A percentile compares a stretch with the other conserved stretches of the same genome.
phyloP scores from a whole-genome alignment of 1,140 invertebrate genomes.

The Euura lappo region DNA sequence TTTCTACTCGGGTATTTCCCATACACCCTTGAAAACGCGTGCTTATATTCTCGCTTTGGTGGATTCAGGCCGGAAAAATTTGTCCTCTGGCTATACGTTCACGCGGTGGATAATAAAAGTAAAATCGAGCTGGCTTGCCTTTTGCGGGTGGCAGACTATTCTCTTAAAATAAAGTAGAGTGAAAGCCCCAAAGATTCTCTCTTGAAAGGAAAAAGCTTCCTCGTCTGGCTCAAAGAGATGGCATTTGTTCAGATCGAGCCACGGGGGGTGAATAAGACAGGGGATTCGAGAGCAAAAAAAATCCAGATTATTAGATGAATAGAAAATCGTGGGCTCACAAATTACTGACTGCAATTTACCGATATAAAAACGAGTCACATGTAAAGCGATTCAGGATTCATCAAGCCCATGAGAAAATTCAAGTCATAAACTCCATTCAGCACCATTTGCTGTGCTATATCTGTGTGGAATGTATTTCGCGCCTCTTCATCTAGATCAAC shows the following conservation, averaged over 20 bases:
- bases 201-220: not conserved
- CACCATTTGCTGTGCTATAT: too few relatives aligned
- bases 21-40: too few relatives aligned
- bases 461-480: too few relatives aligned
- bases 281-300: not conserved
- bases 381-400: not conserved
- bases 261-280: not conserved
- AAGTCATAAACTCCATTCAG: too few relatives aligned
- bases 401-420: not conserved
- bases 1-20: too few relatives aligned
- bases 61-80: too few relatives aligned
- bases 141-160: not conserved
- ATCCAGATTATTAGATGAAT: not conserved
- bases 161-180: conserved; percentile 4
- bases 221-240: not conserved
- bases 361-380: not conserved
- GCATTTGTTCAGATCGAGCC: not conserved
- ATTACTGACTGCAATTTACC: not conserved
- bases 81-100: not conserved
- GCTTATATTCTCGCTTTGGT: too few relatives aligned
- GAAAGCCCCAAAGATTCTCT: conserved; percentile 1
- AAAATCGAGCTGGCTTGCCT: conserved; percentile 2
- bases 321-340: not conserved
- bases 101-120: not conserved
- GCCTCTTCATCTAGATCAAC: too few relatives aligned